These are phyloP conservation scores for Xanthostigma xanthostigma DNA, from an alignment of 2,888 invertebrate species.

Conservation along the genomic window DNA sequence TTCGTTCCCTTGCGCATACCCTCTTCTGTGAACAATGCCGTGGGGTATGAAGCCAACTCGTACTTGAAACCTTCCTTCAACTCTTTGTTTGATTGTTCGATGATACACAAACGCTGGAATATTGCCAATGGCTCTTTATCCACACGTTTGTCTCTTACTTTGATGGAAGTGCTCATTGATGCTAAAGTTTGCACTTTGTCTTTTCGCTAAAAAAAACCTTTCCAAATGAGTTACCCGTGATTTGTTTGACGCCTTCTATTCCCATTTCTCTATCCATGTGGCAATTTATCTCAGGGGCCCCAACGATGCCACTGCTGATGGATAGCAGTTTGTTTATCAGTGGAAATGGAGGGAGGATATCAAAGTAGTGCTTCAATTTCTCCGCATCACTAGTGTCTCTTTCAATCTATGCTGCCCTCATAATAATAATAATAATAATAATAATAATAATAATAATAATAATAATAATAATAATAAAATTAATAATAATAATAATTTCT, in stretches of 20 bases:
- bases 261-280: constrained; percentile 11
- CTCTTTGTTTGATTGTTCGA: constrained; percentile 12
- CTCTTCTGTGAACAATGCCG: constrained; percentile 11
- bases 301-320: constrained; percentile 11
- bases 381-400: neutral
- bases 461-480: too few species aligned
- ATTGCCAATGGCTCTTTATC: constrained; percentile 12
- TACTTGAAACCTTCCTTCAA: constrained; percentile 10
- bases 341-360: constrained; percentile 4
- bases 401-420: neutral
- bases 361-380: neutral
- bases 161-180: constrained; percentile 8
- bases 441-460: too few species aligned
- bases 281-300: constrained; percentile 10
- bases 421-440: too few species aligned
- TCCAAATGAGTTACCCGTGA: constrained; percentile 8
- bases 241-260: constrained; percentile 6
- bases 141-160: constrained; percentile 9
- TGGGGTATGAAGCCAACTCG: constrained; percentile 12
- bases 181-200: constrained; percentile 4
- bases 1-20: constrained; percentile 14
- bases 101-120: constrained; percentile 14
- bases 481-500: too few species aligned
- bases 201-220: constrained; percentile 7
- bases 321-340: constrained; percentile 6